phyloP scores from a whole-genome alignment of 2,113 vertebrate species.

The Zosterops borbonicus region DNA sequence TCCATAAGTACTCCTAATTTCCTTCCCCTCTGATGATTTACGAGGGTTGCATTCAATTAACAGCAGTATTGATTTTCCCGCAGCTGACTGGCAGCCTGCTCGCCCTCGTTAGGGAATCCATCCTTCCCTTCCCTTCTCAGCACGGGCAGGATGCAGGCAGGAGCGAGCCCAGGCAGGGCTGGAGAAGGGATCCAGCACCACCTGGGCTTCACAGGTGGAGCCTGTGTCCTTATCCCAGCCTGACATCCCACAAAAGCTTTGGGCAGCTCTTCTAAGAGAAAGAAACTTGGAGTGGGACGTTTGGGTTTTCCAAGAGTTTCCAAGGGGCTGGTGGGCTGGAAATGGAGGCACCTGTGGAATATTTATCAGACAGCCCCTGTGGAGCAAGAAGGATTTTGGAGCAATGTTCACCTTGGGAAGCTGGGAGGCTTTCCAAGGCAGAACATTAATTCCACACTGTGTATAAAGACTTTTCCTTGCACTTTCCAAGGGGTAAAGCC shows the following conservation, averaged over 20 bases:
- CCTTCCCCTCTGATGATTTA: conserved; percentile 40
- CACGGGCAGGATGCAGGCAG: neutral
- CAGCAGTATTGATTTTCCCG: conserved; percentile 24
- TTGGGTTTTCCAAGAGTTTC: neutral
- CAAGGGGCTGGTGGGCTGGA: neutral
- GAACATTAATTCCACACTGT: neutral
- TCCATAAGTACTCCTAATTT: conserved; percentile 19
- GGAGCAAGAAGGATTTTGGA: neutral
- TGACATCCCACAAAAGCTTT: neutral
- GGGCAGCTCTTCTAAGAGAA: neutral
- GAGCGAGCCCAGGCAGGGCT: neutral
- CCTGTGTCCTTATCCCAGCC: neutral
- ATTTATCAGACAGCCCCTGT: neutral
- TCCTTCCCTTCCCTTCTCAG: neutral
- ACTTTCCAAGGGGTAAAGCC: neutral
- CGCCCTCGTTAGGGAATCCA: neutral
- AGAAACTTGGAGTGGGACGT: neutral
- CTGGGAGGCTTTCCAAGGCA: neutral
- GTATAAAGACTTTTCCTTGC: neutral
- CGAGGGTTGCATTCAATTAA: conserved; percentile 64
- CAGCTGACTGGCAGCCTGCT: conserved; percentile 55
- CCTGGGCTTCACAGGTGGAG: neutral
- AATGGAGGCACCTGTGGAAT: neutral
- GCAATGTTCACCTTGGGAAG: neutral
- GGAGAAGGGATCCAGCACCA: neutral